These are phyloP conservation scores for Copidosoma aretas DNA, from an alignment of 2,888 invertebrate genomes.

Conservation along the genomic window DNA sequence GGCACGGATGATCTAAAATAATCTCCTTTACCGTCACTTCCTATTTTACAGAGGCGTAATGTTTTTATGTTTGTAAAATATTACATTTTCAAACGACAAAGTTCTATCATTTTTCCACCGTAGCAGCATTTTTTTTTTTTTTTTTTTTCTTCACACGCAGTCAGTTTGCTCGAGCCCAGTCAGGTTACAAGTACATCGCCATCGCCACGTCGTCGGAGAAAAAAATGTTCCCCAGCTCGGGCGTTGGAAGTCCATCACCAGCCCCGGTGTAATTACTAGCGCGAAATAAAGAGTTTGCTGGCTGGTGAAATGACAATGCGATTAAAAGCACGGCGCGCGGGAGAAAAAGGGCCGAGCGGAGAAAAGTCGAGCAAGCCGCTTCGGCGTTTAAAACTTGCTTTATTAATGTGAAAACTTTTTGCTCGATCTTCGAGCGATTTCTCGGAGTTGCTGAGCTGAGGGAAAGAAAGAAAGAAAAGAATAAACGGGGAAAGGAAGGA, in stretches of 20 bases:
- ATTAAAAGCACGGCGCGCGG: not conserved
- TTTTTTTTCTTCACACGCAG: no score
- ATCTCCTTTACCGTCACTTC: no score
- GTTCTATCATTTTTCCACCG: no score
- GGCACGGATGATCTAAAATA: no score
- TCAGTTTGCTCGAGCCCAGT: no score
- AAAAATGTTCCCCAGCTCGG: not conserved
- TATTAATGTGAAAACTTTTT: slow-evolving; percentile 27
- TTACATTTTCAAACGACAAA: no score
- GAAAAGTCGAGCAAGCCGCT: not conserved
- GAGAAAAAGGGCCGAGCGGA: not conserved
- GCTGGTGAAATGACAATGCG: slow-evolving; percentile 6
- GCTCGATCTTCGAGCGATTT: slow-evolving; percentile 14
- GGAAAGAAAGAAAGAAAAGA: not conserved
- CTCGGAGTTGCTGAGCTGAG: not conserved
- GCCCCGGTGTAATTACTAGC: not conserved
- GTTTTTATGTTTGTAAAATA: no score
- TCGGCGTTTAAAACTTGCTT: slow-evolving; percentile 17
- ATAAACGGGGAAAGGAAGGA: not conserved
- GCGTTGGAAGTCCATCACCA: not conserved
- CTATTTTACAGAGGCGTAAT: no score
- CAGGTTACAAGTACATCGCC: not conserved
- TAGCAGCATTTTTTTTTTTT: not conserved
- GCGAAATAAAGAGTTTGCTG: not conserved
- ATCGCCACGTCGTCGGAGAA: not conserved